Evolutionary conservation across 2,888 invertebrate genomes (phyloP), one percentile per base, ranked within the genome.

Genomic region (Sturmia bella): DNA sequence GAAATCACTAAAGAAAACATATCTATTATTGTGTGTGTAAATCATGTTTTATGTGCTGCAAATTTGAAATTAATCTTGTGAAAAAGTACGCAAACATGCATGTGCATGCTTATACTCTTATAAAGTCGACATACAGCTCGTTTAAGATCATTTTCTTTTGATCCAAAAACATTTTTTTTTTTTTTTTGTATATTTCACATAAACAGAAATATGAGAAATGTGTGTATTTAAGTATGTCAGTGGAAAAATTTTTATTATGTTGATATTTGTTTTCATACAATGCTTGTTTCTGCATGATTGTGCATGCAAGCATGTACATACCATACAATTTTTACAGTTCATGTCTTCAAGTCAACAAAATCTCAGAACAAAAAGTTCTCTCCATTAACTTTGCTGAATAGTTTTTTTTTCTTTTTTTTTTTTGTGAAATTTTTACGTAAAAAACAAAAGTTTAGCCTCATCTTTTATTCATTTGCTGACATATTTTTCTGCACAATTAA

Each of bases 401-500:
- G 9, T 7, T 32, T 32, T 32, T 32, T n/a, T n/a, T n/a, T n/a
- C 17, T 32, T 37, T 19, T 39, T n/a, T 21, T 39, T 17, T 17
- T 39, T 11, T 21, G 17, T 52, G 15, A 2, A 39, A 39, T 21
- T 48, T 1, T 3, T 17, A 7, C 4, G 9, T 32, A 0, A 7
- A 61, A 72, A 27, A 56, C 13, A 64, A 74, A 56, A 64, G 37
- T 13, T 6, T 19, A 54, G 2, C 32, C 9, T 32, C 54, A 57
- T 43, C 32, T 64, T 74, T 43, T 72, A 66, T 78, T 57, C 52
- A 59, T 66, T 66, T 59, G 57, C 59, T 78, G 57, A 59, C 69
- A 78, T 57, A 78, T 66, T 66, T 78, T 78, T 72, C 66, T 72
- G 50, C 72, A 50, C 72, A 78, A 78, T 78, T 78, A 72, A 78